A percentile compares a stretch with the other conserved stretches of the same genome.
phyloP scores from a whole-genome alignment of 2,797 vertebrate species.

The Lutjanus campechanus region DNA sequence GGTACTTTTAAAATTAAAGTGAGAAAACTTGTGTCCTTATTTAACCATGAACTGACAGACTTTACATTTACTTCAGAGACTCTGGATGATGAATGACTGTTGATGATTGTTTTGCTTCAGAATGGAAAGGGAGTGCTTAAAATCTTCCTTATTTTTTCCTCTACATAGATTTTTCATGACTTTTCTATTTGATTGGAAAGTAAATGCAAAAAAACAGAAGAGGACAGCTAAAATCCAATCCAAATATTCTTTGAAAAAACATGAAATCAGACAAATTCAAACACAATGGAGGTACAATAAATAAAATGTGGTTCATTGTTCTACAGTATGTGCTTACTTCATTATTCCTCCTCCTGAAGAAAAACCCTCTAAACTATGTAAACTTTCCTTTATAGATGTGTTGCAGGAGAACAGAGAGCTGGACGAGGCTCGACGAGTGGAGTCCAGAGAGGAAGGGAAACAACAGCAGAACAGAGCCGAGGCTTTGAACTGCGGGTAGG shows the following conservation, averaged over 20 bases:
- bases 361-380: not conserved
- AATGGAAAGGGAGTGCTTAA: not conserved
- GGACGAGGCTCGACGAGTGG: not conserved
- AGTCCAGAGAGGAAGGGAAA: slow-evolving; percentile 4
- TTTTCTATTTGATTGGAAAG: not conserved
- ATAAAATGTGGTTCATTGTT: not conserved
- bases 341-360: not conserved
- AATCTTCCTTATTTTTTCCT: not conserved
- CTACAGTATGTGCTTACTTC: not conserved
- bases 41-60: slow-evolving; percentile 1
- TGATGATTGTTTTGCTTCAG: not conserved
- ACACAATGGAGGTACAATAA: not conserved
- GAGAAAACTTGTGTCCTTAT: not conserved
- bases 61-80: not conserved
- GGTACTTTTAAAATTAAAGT: not conserved
- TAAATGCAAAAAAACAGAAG: not conserved
- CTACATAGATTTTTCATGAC: not conserved
- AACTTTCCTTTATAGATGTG: not conserved
- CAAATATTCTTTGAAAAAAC: not conserved
- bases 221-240: not conserved
- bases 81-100: not conserved
- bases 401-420: not conserved
- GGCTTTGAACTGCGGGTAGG: slow-evolving; percentile 14
- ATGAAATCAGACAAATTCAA: not conserved
- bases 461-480: slow-evolving; percentile 7